These are phyloP conservation scores for Phania funesta DNA, from an alignment of 2,888 invertebrate species.

Conservation along the genomic window DNA sequence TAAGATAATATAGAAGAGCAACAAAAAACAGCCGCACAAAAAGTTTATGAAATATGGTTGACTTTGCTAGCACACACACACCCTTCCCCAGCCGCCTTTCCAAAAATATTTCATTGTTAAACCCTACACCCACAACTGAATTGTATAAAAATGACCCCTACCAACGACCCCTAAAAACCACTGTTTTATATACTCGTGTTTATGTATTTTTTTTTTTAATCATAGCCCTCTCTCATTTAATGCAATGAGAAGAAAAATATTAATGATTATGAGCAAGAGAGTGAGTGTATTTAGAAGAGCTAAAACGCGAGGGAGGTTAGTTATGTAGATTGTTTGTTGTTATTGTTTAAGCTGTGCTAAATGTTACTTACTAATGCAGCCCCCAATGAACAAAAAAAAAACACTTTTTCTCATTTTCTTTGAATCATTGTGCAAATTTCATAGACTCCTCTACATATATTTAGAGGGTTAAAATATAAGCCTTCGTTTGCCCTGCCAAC, in stretches of 20 bases:
- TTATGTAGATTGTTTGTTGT: constrained; percentile 23
- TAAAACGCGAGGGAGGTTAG: constrained; percentile 23
- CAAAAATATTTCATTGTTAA: constrained; percentile 7
- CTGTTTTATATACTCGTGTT: constrained; percentile 5
- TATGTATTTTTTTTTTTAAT: constrained; percentile 26
- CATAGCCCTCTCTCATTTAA: constrained; percentile 23
- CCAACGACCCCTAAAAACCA: constrained; percentile 40
- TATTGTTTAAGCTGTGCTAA: constrained; percentile 53
- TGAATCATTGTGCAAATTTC: constrained; percentile 24
- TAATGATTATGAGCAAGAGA: constrained; percentile 14
- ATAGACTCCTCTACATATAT: background rate
- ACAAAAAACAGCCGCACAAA: constrained; percentile 48
- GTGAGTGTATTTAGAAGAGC: constrained; percentile 32
- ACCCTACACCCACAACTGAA: constrained; percentile 33
- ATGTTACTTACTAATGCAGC: constrained; percentile 22
- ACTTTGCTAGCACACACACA: background rate
- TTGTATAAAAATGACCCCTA: constrained; percentile 46
- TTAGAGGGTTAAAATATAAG: constrained; percentile 10
- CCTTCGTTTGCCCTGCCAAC: background rate
- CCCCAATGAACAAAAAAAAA: constrained; percentile 9
- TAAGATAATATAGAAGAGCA: background rate
- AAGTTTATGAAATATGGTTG: constrained; percentile 12
- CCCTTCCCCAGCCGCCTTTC: background rate
- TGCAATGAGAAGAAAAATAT: constrained; percentile 40
- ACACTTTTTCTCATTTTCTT: constrained; percentile 36